These are phyloP conservation scores for Serrognathus titanus DNA, from an alignment of 2,888 invertebrate genomes.

Conservation along the genomic window DNA sequence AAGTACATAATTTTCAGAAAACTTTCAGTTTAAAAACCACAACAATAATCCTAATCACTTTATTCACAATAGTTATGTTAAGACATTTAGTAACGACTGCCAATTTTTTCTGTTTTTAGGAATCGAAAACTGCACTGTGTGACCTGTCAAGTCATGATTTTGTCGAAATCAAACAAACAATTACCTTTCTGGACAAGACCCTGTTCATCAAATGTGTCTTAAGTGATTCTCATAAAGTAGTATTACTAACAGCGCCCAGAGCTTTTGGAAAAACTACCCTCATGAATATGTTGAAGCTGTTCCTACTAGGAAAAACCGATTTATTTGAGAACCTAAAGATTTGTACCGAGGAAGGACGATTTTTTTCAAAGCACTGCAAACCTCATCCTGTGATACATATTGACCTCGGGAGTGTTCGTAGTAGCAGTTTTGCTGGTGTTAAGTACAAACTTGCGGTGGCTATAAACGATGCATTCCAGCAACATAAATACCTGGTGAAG, in stretches of 20 bases:
- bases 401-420: slow-evolving; percentile 19
- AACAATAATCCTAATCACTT: neutral
- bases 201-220: slow-evolving; percentile 3
- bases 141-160: slow-evolving; percentile 5
- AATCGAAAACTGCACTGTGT: no score
- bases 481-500: slow-evolving; percentile 20
- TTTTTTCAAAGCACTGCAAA: slow-evolving; percentile 22
- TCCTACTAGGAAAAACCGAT: slow-evolving; percentile 18
- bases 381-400: slow-evolving; percentile 22
- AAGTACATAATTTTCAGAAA: slow-evolving; percentile 23
- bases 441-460: slow-evolving; percentile 12
- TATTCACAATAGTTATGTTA: slow-evolving; percentile 6
- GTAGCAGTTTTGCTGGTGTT: slow-evolving; percentile 19
- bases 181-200: no score
- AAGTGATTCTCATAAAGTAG: slow-evolving; percentile 13
- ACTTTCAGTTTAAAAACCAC: neutral
- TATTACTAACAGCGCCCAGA: slow-evolving; percentile 20
- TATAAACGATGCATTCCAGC: slow-evolving; percentile 17
- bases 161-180: slow-evolving; percentile 1
- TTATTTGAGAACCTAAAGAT: slow-evolving; percentile 21
- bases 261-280: slow-evolving; percentile 21
- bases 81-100: neutral
- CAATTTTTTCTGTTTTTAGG: no score
- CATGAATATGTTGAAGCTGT: slow-evolving; percentile 21
- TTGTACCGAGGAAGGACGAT: slow-evolving; percentile 18